Evolutionary conservation across 1,140 invertebrate genomes (phyloP), one percentile per base, ranked within the genome.

Genomic region (Apis mellifera): DNA sequence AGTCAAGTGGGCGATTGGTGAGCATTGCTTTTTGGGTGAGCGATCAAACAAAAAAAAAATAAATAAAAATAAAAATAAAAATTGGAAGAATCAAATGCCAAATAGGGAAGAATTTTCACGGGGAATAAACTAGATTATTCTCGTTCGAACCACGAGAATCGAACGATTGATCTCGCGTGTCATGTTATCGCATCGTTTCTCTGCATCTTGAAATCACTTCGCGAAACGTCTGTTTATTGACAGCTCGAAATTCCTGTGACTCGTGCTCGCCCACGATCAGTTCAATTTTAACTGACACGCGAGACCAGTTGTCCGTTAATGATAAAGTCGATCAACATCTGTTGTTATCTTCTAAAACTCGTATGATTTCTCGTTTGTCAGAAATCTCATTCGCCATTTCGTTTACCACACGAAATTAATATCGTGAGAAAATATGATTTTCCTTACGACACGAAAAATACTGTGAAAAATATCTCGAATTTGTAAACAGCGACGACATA

Each of bases 1-100:
- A 78, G 64, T 72, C 78, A 84, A 71, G 84, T 55, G 71, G 85
- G 68, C 55, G 84, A 84, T 80, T 82, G 84, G 71, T 59, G 86
- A 87, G 70, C 70, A 85, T 50, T n/a, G 60, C 52, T 76, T 82
- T 83, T 79, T 64, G 65, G 75, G 77, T 78, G 84, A 77, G 77
- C 82, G 85, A 86, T 50, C 57, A 77, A 66, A 72, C 12, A 77
- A 75, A 79, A 19, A 11, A 23, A 26, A 57, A 19, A n/a, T 2
- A n/a, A 42, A 13, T n/a, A 26, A n/a, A 23, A 26, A 19, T 5
- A 7, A 26, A 19, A 15, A 23, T 15, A 19, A 26, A 19, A n/a
- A 21, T 9, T 12, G 4, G 15, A 59, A 19, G 11, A 21, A 59
- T 15, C 4, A 17, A 64, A 19, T 19, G 23, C 1, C 15, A n/a